Evolutionary conservation across 2,888 invertebrate species (phyloP).

Genomic region (Lithophane ornitopus): DNA sequence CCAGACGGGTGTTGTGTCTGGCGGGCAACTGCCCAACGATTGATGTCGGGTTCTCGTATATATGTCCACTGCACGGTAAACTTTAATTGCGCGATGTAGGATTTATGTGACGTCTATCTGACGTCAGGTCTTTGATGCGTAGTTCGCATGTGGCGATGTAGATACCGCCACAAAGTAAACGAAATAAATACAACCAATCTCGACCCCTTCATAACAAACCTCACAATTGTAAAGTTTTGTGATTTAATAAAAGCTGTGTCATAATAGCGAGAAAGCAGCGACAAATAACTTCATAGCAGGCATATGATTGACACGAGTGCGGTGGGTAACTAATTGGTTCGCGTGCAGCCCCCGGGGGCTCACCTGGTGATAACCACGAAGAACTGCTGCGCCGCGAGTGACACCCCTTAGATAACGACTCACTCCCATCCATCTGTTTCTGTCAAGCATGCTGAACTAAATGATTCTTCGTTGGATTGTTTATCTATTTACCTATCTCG

Average conservation of each 20-base stretch:
- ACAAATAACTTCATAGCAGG: slow-evolving; percentile 54
- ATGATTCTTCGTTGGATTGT: slow-evolving; percentile 27
- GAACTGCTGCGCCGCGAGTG: slow-evolving; percentile 70
- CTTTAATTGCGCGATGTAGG: too few species aligned
- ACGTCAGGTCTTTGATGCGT: too few species aligned
- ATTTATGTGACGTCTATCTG: too few species aligned
- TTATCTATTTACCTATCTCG: background rate
- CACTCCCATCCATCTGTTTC: slow-evolving; percentile 68
- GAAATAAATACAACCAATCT: background rate
- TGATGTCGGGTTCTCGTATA: too few species aligned
- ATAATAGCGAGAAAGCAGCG: slow-evolving; percentile 14
- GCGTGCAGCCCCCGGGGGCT: slow-evolving; percentile 91
- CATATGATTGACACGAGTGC: slow-evolving; percentile 69
- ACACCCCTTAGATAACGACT: slow-evolving; percentile 82
- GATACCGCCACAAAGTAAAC: too few species aligned
- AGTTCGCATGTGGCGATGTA: too few species aligned
- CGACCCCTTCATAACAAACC: too few species aligned
- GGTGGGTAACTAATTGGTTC: slow-evolving; percentile 85
- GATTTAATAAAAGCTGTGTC: slow-evolving; percentile 40
- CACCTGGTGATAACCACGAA: slow-evolving; percentile 77
- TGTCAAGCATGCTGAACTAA: slow-evolving; percentile 42
- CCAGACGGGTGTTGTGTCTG: too few species aligned
- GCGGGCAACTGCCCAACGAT: too few species aligned
- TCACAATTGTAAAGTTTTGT: slow-evolving; percentile 19
- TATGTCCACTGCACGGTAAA: too few species aligned